Conservation (phyloP, 2,113 vertebrate genomes). For the Elephas maximus region DNA sequence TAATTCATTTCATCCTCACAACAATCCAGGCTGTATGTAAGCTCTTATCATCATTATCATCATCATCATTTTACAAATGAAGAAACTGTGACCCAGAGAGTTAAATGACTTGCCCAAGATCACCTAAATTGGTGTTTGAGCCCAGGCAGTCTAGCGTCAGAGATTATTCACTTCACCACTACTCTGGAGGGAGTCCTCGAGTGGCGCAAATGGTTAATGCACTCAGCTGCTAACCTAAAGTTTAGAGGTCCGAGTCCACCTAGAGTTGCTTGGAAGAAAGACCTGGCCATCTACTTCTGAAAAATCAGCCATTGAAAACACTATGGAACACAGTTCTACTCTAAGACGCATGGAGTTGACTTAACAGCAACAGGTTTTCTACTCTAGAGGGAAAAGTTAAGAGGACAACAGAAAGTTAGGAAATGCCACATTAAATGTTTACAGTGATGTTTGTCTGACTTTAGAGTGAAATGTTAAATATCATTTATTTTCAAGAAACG, state of each 20-base stretch:
- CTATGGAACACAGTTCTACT: neutral
- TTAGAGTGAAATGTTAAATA: neutral
- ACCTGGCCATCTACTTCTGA: neutral
- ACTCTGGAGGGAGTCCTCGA: neutral
- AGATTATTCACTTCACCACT: neutral
- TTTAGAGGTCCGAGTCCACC: neutral
- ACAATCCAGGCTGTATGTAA: neutral
- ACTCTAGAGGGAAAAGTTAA: neutral
- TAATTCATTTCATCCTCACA: neutral
- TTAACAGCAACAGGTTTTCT: neutral
- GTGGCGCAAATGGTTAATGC: neutral
- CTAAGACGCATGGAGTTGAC: neutral
- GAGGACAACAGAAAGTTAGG: neutral
- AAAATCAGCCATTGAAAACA: neutral
- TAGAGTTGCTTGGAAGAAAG: neutral
- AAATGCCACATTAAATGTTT: neutral
- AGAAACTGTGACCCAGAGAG: neutral
- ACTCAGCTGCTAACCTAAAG: neutral
- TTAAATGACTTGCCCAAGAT: neutral
- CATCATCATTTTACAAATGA: neutral
- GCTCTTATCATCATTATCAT: neutral
- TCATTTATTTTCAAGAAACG: slow-evolving; percentile 30
- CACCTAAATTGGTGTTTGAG: neutral
- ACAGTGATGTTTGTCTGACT: neutral
- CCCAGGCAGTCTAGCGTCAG: neutral